phyloP scores from a whole-genome alignment of 2,888 invertebrate species.

The Rhagonycha fulva region DNA sequence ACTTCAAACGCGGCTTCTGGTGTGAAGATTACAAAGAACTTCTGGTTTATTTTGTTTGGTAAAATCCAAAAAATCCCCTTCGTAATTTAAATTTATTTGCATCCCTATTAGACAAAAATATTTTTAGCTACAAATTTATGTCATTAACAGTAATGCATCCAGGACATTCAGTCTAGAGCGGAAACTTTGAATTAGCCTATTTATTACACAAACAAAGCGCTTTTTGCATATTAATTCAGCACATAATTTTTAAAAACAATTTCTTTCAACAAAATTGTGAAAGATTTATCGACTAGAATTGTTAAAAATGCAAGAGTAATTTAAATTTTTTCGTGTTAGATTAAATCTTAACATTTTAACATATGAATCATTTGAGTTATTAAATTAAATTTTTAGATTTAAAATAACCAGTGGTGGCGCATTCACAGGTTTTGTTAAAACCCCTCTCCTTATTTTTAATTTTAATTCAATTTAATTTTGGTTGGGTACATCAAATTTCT shows the following conservation, averaged over 20 bases:
- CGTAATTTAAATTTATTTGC: neutral
- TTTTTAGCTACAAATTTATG: constrained; percentile 10
- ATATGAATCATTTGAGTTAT: no score
- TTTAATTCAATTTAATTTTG: neutral
- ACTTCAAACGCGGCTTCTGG: neutral
- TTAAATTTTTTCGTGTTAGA: neutral
- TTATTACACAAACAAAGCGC: constrained; percentile 4
- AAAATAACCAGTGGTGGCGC: neutral
- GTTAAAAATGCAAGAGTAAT: neutral
- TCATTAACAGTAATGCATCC: constrained; percentile 7
- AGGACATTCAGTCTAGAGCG: constrained; percentile 9
- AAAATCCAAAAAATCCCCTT: neutral
- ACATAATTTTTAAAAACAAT: neutral
- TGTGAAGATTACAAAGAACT: neutral
- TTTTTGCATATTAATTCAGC: constrained; percentile 3
- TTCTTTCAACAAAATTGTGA: neutral
- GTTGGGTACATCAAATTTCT: neutral
- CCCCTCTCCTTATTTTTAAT: no score
- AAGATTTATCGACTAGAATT: neutral
- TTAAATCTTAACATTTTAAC: neutral
- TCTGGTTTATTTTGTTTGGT: neutral
- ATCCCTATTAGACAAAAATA: neutral
- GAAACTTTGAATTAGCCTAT: constrained; percentile 9
- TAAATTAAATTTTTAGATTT: neutral
- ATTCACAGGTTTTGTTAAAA: neutral